Evolutionary conservation across 2,797 vertebrate species (phyloP), one percentile per base, ranked within the genome.

Genomic region (Tenualosa thibaudeaui): DNA sequence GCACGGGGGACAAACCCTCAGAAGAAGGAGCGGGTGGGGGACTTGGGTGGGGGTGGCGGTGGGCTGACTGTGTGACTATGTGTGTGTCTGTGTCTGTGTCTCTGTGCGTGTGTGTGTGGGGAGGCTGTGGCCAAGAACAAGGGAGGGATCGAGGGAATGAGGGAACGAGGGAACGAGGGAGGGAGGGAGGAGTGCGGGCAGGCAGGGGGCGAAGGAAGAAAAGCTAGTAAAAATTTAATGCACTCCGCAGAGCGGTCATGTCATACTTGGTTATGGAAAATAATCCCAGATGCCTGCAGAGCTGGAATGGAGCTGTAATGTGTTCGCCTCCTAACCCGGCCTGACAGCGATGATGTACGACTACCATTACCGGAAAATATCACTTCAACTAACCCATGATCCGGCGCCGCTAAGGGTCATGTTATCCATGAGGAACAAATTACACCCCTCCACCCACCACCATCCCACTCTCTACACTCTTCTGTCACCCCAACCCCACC

Each of bases 331-430:
- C 97, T 99, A 99, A 99, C 98, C 97, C 94, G 93, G 96, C 97
- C 97, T 98, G 98, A 99, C 98, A 99, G 97, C 96, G 92, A 96
- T 99, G 98, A 99, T 99, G 97, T 98, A 99, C 96, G 98, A 99
- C 97, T 97, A 97, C 98, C 97, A 99, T 99, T 99, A 99, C 97
- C 94, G 97, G 98, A 98, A 99, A 99, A 99, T 99, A 99, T 99
- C 98, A 99, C 98, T 99, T 99, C 98, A 99, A 99, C 97, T 98
- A 99, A 99, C 98, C 98, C 97, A 96, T 98, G 98, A 99, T 98
- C 98, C 97, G 94, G 96, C 97, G 97, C 98, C 94, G 96, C 97
- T 98, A 97, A 97, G 98, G 98, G 98, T 99, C 98, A 98, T 96
- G 97, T 98, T 99, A 98, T 98, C 98, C 98, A 98, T 95, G 97